Evolutionary conservation across 2,113 vertebrate species (phyloP).

Genomic region (Pluvialis apricaria): DNA sequence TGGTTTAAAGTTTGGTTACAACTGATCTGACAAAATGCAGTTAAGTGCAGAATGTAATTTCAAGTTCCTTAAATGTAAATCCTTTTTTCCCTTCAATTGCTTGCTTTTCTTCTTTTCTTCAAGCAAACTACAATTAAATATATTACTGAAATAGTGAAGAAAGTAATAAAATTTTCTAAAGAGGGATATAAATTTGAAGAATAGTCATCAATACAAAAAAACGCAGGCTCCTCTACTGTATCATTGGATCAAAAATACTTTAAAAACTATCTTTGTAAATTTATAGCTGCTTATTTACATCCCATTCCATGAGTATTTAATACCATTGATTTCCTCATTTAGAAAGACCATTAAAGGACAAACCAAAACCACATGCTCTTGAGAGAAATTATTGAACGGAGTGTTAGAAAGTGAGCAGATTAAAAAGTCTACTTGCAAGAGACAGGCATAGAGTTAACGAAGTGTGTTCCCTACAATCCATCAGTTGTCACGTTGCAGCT

Average conservation of each 20-base stretch:
- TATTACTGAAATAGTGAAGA: background rate
- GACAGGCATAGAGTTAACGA: background rate
- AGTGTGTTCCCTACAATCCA: conserved; percentile 9
- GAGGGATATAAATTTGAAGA: background rate
- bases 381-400: conserved; percentile 24
- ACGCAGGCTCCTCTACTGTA: background rate
- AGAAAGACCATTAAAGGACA: conserved; percentile 29
- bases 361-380: background rate
- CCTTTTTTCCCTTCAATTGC: background rate
- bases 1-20: background rate
- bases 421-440: conserved; percentile 21
- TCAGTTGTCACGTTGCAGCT: conserved; percentile 32
- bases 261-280: background rate
- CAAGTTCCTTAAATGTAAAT: background rate
- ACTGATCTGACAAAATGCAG: background rate
- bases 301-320: conserved; percentile 4
- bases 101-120: background rate
- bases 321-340: conserved; percentile 23
- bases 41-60: background rate
- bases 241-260: background rate
- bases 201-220: background rate
- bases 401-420: conserved; percentile 41
- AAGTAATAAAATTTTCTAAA: background rate
- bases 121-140: background rate
- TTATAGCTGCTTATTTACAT: conserved; percentile 23